Conservation (phyloP, 2,888 invertebrate genomes). For the Unio delphinus region DNA sequence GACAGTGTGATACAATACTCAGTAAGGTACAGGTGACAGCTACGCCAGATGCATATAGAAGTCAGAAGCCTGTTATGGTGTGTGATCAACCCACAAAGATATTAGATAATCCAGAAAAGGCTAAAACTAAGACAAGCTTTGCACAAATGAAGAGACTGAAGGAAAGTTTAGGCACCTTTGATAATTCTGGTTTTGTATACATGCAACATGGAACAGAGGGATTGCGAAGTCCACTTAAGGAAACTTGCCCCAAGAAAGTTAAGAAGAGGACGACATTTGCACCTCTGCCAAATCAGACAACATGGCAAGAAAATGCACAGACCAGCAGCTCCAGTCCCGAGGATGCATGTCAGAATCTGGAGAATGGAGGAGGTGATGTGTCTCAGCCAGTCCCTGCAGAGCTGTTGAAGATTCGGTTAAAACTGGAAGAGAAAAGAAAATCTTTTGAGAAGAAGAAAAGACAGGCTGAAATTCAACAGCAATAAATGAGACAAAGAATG, state of each 20-base stretch:
- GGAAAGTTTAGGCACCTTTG: slow-evolving; percentile 65
- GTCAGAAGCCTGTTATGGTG: slow-evolving; percentile 38
- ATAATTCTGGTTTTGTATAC: slow-evolving; percentile 70
- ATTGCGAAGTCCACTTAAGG: no score
- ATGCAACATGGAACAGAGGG: slow-evolving; percentile 74
- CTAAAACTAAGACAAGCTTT: slow-evolving; percentile 77
- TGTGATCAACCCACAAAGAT: slow-evolving; percentile 12
- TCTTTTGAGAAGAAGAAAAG: slow-evolving; percentile 93
- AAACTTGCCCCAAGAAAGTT: no score
- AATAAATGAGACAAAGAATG: slow-evolving; percentile 88
- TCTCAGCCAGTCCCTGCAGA: slow-evolving; percentile 72
- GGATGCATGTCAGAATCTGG: slow-evolving; percentile 7
- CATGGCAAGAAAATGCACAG: no score
- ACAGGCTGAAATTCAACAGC: slow-evolving; percentile 87
- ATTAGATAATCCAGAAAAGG: slow-evolving; percentile 13
- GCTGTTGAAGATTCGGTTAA: slow-evolving; percentile 88
- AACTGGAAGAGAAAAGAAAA: slow-evolving; percentile 92
- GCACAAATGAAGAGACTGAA: slow-evolving; percentile 80
- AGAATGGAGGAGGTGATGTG: slow-evolving; percentile 13
- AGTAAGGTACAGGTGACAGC: slow-evolving; percentile 11
- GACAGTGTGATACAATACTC: slow-evolving; percentile 3
- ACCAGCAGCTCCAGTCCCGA: slow-evolving; percentile 19
- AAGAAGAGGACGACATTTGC: no score
- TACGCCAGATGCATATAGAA: slow-evolving; percentile 24
- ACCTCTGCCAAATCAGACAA: no score